Evolutionary conservation across 2,113 vertebrate genomes (phyloP), one percentile per base, ranked within the genome.

Genomic region (Rhinogobius similis): DNA sequence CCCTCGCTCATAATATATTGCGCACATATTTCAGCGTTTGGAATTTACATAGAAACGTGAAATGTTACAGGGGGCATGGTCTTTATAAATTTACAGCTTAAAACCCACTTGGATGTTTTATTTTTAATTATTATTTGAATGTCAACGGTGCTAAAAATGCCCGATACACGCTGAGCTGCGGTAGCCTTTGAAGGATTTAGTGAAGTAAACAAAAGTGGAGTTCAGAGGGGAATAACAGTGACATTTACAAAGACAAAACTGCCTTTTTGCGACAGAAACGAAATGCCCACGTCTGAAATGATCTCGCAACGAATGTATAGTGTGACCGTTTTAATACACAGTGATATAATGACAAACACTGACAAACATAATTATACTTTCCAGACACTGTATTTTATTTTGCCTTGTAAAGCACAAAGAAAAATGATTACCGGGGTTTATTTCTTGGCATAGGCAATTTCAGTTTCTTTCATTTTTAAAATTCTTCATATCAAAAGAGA

Each of bases 101-200:
- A n/a, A 36, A 12, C 18, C 10, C 29, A 18, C 16, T 10, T 16
- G 16, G 29, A 32, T 61, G 29, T 61, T 61, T 20, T 61, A 36
- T 61, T 36, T 61, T 61, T 61, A 36, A 61, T 61, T 38, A 61
- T 61, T 61, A 61, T 61, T 61, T 61, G 27, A 61, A 61, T 61
- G 58, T 61, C 58, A 61, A 0, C 38, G 27, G 27, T 61, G 29
- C 29, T 36, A 38, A 61, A 38, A 61, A 36, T n/a, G 20, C 9
- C 18, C 24, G 26, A 29, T 58, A 58, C 55, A 58, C 16, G 26
- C 55, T 61, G 58, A 38, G 58, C 16, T 6, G 3, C 20, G 58
- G 58, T 20, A n/a, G 58, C 58, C 29, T 61, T 61, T 36, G 58
- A 36, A 38, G 20, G 32, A 32, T 38, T 36, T 38, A 36, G 27